A percentile compares a stretch with the other conserved stretches of the same genome.
phyloP scores from a whole-genome alignment of 2,888 invertebrate genomes.

The Yponomeuta plumbellus region DNA sequence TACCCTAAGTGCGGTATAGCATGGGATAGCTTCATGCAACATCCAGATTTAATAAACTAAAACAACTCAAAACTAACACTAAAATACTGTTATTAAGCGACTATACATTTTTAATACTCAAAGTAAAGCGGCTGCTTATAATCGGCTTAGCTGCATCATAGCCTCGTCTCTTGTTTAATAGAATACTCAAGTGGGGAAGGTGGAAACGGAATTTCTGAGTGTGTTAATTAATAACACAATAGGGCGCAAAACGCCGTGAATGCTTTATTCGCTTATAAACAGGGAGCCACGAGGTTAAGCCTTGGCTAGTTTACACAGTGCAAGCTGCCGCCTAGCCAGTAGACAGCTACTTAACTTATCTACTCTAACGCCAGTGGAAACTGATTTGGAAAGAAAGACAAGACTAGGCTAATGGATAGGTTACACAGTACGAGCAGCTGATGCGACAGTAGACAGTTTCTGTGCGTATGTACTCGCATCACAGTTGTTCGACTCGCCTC shows the following conservation, averaged over 20 bases:
- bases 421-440: too few species aligned
- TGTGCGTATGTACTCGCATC: too few species aligned
- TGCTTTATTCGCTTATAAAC: neutral
- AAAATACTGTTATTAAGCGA: neutral
- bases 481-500: too few species aligned
- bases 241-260: neutral
- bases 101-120: neutral
- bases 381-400: too few species aligned
- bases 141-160: constrained; percentile 1
- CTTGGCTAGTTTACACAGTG: neutral
- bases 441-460: too few species aligned
- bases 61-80: neutral
- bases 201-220: constrained; percentile 6
- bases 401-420: too few species aligned
- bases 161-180: constrained; percentile 2
- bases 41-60: too few species aligned
- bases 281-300: neutral
- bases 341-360: too few species aligned
- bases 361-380: too few species aligned
- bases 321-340: too few species aligned
- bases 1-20: too few species aligned
- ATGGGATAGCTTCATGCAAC: too few species aligned
- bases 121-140: neutral
- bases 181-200: constrained; percentile 2
- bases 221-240: constrained; percentile 11